These are phyloP conservation scores for Tachina lurida DNA, from an alignment of 2,888 invertebrate genomes.

Conservation along the genomic window DNA sequence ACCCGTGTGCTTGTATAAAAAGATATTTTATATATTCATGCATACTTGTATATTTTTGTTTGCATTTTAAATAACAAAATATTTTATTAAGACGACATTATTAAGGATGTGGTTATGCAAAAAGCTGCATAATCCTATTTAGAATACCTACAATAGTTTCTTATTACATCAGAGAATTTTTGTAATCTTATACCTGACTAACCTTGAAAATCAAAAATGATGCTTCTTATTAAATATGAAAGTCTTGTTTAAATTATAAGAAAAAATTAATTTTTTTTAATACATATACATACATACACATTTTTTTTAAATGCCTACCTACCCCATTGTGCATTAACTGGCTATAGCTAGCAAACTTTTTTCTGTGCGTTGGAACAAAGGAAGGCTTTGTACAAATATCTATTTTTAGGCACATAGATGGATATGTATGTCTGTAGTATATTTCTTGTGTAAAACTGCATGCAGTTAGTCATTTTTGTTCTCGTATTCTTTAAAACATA, in stretches of 20 bases:
- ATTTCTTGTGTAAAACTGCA: slow-evolving; percentile 8
- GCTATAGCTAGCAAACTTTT: slow-evolving; percentile 21
- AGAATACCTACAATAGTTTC: too few relatives aligned
- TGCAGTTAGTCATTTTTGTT: not conserved
- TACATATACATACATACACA: rapidly evolving
- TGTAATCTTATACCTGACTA: not conserved
- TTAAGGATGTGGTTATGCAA: too few relatives aligned
- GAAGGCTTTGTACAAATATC: slow-evolving; percentile 1
- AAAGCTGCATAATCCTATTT: too few relatives aligned
- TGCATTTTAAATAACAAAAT: not conserved
- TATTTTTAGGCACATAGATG: slow-evolving; percentile 45
- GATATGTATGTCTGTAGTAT: too few relatives aligned
- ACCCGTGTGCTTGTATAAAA: too few relatives aligned
- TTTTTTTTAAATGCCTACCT: not conserved
- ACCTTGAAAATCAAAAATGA: slow-evolving; percentile 1
- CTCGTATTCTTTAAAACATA: slow-evolving; percentile 25
- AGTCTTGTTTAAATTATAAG: not conserved
- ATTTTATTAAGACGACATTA: too few relatives aligned
- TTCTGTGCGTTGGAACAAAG: not conserved
- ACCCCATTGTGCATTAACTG: slow-evolving; percentile 10
- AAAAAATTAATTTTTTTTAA: not conserved
- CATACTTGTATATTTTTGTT: not conserved
- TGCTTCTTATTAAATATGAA: not conserved
- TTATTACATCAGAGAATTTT: too few relatives aligned
- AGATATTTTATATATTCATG: too few relatives aligned